Evolutionary conservation across 2,888 invertebrate species (phyloP), one percentile per base, ranked within the genome.

Genomic region (Hemistola chrysoprasaria): DNA sequence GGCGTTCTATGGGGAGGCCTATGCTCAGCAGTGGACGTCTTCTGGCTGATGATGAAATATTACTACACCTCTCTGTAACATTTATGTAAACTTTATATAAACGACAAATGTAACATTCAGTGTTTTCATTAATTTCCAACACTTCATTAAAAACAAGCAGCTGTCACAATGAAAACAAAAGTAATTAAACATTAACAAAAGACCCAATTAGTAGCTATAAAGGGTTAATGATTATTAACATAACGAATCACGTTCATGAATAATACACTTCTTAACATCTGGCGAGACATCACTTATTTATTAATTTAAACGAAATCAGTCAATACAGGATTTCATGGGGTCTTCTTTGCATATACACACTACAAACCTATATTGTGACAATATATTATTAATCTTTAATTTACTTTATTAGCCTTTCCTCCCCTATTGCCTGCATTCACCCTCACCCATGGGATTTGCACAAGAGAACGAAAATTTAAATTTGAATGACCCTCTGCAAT

Each of bases 301-400:
- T 16, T 16, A 4, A 16, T 16, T n/a, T n/a, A n/a, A 16, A 16
- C 16, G 4, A 5, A 38, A 7, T 22, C 36, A 22, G 69, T 22
- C 36, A 22, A 69, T 73, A 71, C 73, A 64, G 60, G 60, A 69
- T 73, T n/a, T n/a, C n/a, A n/a, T n/a, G n/a, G n/a, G n/a, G n/a
- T n/a, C n/a, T 40, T 38, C 47, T 82, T 82, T 82, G 74, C 83
- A 84, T 81, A 70, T 68, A 59, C 62, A 64, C 67, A 71, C 70
- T 70, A 75, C 62, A 68, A 20, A 75, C 75, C 78, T 78, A 76
- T 84, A 81, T 78, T 77, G 79, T 76, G 77, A 80, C 78, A 80
- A 86, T 88, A 71, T 83, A 86, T 85, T 88, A 88, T 88, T 88
- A 87, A 88, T 87, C 82, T 87, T 86, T 88, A 88, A 88, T 88